Percentiles rank a stretch among this genome's conserved stretches.
Evolutionary conservation across 1,140 invertebrate species (phyloP).

Genomic region (Microplitis mediator): DNA sequence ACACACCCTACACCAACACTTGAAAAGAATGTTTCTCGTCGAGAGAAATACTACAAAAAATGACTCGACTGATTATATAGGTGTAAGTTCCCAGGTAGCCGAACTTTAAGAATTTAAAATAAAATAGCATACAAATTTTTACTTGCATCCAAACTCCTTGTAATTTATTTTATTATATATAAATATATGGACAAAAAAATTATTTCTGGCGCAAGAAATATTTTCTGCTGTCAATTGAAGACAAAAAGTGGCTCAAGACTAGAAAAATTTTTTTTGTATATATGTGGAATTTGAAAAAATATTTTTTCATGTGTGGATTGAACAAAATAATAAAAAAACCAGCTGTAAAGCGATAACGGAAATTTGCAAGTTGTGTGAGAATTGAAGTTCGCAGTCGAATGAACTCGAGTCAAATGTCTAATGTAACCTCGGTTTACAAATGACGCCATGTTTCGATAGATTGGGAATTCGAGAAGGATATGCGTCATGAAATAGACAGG

Average conservation of each 20-base stretch:
- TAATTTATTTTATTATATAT: not conserved
- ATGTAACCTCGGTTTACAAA: not conserved
- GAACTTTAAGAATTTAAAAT: slow-evolving; percentile 18
- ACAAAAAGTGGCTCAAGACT: too few species aligned
- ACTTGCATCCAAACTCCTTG: too few species aligned
- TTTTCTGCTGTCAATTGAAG: too few species aligned
- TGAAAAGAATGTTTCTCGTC: slow-evolving; percentile 19
- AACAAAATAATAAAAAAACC: not conserved
- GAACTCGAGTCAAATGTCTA: not conserved
- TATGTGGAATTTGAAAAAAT: too few species aligned
- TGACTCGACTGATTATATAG: slow-evolving; percentile 44
- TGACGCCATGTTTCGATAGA: not conserved
- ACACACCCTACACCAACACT: slow-evolving; percentile 17
- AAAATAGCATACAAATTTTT: not conserved
- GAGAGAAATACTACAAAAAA: slow-evolving; percentile 34
- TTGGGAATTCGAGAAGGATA: not conserved
- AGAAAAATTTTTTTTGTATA: too few species aligned
- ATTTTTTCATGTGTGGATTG: too few species aligned
- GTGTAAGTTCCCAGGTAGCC: slow-evolving; percentile 35
- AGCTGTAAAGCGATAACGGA: not conserved
- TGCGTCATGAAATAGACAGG: not conserved
- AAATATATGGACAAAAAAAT: too few species aligned
- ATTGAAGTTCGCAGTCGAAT: not conserved
- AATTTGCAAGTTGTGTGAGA: not conserved
- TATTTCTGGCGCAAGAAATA: too few species aligned